Base-by-base conservation (phyloP, 2,888 invertebrate genomes). In the Dryobotodes eremita region DNA sequence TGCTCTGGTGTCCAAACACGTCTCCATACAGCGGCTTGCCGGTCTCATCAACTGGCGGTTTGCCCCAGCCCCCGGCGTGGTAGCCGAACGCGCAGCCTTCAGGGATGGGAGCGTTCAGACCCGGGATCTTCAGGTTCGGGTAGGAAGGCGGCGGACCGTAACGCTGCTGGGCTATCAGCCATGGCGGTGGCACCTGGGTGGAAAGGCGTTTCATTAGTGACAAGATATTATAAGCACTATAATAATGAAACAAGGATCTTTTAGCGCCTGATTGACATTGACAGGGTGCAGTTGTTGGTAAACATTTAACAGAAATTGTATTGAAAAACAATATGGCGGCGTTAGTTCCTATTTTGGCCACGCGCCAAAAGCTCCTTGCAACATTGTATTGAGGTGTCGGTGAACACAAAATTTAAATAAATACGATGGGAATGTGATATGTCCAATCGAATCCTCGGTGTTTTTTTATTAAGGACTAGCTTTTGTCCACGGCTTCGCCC, bases 101-200 rank as follows among this genome's bases (percentile, higher is more conserved):
- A 0, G 99, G 99, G 90, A 99, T 99, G 0, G 99, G 99, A 3
- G 99, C 99, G 97, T 99, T 99, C 10, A 99, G 97, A 0, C 99
- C 99, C 0, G 99, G 99, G 92, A 99, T 99, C 97, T 99, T 99
- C 48, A 99, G 97, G 97, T 99, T 99, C 0, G 99, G 99, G 97
- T 99, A 99, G 72, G 99, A 99, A 0, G 99, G 99, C 5, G 99
- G 99, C 1, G 99, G 99, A 0, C 99, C 99, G 94, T 99, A 99
- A 90, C 99, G 98, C 95, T 99, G 99, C 98, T 99, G 99, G 4
- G 99, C 99, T 92, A 99, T 99, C 86, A 99, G 96, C 99, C 99
- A 99, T 46, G 99, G 99, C 0, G 99, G 99, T 0, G 99, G 99
- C 74, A 98, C 98, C 97, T 97, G 86, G 0, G 13, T 15, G 17